Conservation (phyloP, 1,140 invertebrate genomes). For the Pteromalus puparum region DNA sequence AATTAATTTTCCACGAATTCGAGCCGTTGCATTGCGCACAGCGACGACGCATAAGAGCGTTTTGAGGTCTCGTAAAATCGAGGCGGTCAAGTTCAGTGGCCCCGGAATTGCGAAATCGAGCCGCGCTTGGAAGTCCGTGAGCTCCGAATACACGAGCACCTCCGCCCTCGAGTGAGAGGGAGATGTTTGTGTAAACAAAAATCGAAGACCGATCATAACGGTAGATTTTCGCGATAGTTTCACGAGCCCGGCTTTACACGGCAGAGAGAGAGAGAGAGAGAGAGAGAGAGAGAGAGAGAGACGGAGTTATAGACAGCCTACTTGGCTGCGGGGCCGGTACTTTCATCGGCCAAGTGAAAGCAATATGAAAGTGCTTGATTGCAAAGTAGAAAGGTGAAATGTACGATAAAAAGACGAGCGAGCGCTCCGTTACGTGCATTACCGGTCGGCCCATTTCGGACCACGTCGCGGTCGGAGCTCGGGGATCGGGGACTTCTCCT, state of each 20-base stretch:
- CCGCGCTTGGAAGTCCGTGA: too few species aligned
- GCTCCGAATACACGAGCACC: too few species aligned
- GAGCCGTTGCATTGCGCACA: conserved; percentile 13
- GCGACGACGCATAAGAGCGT: too few species aligned
- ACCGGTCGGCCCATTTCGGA: conserved; percentile 70
- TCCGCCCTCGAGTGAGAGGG: not conserved
- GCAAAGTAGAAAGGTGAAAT: conserved; percentile 77
- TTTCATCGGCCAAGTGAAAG: conserved; percentile 76
- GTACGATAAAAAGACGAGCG: conserved; percentile 64
- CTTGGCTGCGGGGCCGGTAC: conserved; percentile 68
- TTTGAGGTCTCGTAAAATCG: not conserved
- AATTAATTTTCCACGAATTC: conserved; percentile 4
- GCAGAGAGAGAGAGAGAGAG: not conserved
- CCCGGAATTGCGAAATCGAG: conserved; percentile 63
- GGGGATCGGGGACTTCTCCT: not conserved
- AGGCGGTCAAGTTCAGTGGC: conserved; percentile 61
- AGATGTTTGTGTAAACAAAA: conserved; percentile 33
- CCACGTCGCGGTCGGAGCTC: too few species aligned
- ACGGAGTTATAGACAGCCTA: not conserved
- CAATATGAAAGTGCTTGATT: conserved; percentile 77
- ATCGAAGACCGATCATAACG: conserved; percentile 38
- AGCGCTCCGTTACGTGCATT: conserved; percentile 35
- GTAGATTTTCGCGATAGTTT: conserved; percentile 17
- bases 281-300: not conserved
- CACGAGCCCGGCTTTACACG: not conserved